These are phyloP conservation scores for Tautogolabrus adspersus DNA, from an alignment of 2,113 vertebrate genomes.

Conservation along the genomic window DNA sequence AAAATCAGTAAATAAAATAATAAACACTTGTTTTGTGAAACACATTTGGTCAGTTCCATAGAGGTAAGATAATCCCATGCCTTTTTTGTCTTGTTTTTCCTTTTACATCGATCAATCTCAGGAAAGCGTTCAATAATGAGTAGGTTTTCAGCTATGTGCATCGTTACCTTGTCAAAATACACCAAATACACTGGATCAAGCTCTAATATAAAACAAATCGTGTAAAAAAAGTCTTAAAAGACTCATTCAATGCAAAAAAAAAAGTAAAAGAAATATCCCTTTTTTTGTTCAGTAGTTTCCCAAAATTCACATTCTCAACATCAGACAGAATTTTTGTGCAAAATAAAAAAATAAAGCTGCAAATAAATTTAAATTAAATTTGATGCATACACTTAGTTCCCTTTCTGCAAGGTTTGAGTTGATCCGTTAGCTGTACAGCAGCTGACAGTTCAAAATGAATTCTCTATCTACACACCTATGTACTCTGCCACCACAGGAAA, in stretches of 20 bases:
- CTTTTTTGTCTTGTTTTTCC: background rate
- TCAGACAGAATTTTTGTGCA: slow-evolving; percentile 61
- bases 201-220: slow-evolving; percentile 22
- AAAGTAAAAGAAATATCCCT: slow-evolving; percentile 26
- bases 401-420: slow-evolving; percentile 25
- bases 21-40: slow-evolving; percentile 63
- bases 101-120: slow-evolving; percentile 19
- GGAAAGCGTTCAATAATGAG: slow-evolving; percentile 39
- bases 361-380: slow-evolving; percentile 74
- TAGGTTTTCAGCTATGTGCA: slow-evolving; percentile 14
- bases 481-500: slow-evolving; percentile 55
- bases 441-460: slow-evolving; percentile 48
- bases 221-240: slow-evolving; percentile 33
- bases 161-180: slow-evolving; percentile 36
- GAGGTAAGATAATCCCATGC: slow-evolving; percentile 47
- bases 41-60: slow-evolving; percentile 66
- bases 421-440: slow-evolving; percentile 41
- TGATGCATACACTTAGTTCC: slow-evolving; percentile 35
- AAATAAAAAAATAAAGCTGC: slow-evolving; percentile 50
- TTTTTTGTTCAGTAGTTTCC: slow-evolving; percentile 63
- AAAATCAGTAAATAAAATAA: slow-evolving; percentile 76
- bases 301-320: slow-evolving; percentile 57
- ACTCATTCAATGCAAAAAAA: slow-evolving; percentile 41
- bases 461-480: slow-evolving; percentile 58
- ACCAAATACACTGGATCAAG: slow-evolving; percentile 34